Evolutionary conservation across 2,888 invertebrate species (phyloP), one percentile per base, ranked within the genome.

Genomic region (Volucella zonaria): DNA sequence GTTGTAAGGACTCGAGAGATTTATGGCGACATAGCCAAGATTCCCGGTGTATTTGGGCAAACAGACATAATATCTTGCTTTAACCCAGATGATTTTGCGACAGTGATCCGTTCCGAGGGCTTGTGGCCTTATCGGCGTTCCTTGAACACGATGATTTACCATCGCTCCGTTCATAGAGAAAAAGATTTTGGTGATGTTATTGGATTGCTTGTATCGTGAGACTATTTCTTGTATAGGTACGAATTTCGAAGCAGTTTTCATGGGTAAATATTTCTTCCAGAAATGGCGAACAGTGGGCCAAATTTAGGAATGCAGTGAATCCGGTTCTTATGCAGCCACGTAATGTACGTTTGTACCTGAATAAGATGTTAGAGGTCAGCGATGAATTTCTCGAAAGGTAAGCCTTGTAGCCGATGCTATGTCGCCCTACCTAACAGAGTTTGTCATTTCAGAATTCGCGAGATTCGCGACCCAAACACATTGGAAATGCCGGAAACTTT

Each of bases 251-350:
- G 6, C 31, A 31, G 6, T 31, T 6, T 31, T 31, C 31, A 31
- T 31, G 31, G 31, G 6, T 31, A 31, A 31, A 31, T 6, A 31
- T 1, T 23, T 23, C 45, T 40, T 56, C 6, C 88, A 93, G 93
- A 18, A 93, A 95, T 91, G 95, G 94, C 1, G 92, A 93, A 42
- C 92, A 93, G 87, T 95, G 95, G 95, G 93, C 94, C 47, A 92
- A 94, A 61, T 92, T 95, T 80, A 92, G 95, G 42, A 93, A 93
- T 1, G 94, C 93, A 83, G 94, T 95, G 0, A 95, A 95, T 90
- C 94, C 94, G 82, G 92, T 94, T 59, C 91, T 95, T 91, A 90
- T 95, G 89, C 93, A 94, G 87, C 94, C 94, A 0, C 93, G 93
- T 88, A 88, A 92, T 42, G 90, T 93, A 0, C 93, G 92, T 89